These are phyloP conservation scores for Hippocampus barbouri DNA, from an alignment of 2,113 vertebrate genomes.

Conservation along the genomic window DNA sequence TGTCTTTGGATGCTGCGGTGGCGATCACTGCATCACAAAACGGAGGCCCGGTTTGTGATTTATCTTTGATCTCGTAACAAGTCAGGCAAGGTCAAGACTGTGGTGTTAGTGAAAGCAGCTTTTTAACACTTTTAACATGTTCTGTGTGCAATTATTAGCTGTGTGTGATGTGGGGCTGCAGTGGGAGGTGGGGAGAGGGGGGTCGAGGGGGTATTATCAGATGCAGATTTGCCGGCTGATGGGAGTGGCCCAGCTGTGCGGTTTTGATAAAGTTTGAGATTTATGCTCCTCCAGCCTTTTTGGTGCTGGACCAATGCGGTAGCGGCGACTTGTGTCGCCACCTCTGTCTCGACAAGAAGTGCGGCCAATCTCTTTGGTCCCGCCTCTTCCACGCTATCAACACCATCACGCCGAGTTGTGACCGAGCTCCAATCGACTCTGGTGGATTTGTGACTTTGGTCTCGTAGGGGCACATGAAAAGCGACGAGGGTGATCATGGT, in stretches of 20 bases:
- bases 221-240: slow-evolving; percentile 71
- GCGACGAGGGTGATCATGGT: not conserved
- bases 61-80: slow-evolving; percentile 36
- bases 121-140: slow-evolving; percentile 17
- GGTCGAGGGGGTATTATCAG: slow-evolving; percentile 64
- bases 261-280: slow-evolving; percentile 81
- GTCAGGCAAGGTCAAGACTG: slow-evolving; percentile 23
- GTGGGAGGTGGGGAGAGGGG: slow-evolving; percentile 22
- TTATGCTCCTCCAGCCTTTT: slow-evolving; percentile 83
- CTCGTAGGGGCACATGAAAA: slow-evolving; percentile 30
- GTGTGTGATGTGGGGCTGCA: slow-evolving; percentile 45
- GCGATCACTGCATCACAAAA: slow-evolving; percentile 16
- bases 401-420: slow-evolving; percentile 8
- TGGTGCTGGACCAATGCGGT: slow-evolving; percentile 72
- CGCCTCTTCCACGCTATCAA: slow-evolving; percentile 26
- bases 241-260: slow-evolving; percentile 77
- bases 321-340: slow-evolving; percentile 76
- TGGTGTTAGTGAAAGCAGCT: slow-evolving; percentile 18
- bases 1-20: not conserved
- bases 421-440: slow-evolving; percentile 18
- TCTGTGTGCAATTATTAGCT: slow-evolving; percentile 62
- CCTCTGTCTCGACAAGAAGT: slow-evolving; percentile 73
- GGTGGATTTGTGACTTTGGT: slow-evolving; percentile 14
- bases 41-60: slow-evolving; percentile 21
- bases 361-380: slow-evolving; percentile 27